Evolutionary conservation across 92 coral and sea anemone species (phyloP), one percentile per base, ranked within the genome.

Genomic region (Epizoanthus ramosus): DNA sequence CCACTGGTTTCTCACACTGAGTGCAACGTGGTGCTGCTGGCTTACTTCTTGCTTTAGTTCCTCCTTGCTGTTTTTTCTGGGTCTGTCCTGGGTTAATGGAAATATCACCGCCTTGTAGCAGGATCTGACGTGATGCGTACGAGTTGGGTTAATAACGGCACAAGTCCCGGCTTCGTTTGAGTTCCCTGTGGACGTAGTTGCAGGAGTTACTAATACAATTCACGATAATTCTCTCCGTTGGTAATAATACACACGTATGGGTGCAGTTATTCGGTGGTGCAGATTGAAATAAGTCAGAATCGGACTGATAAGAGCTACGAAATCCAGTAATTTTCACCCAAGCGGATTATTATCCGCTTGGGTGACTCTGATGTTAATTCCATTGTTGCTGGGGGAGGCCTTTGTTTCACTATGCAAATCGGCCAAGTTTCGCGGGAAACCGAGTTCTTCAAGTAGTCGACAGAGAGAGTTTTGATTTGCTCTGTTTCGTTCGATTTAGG

Each of bases 1-100:
- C 63, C 8, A 73, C 79, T n/a, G 25, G 63, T 52, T 52, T 73
- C 61, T 73, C 63, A 33, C 79, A 73, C 17, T 73, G 31, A 21
- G 79, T 22, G 47, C 79, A 73, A 25, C 61, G 57, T 13, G 79
- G 16, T 9, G 79, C 79, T 9, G 61, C 24, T 28, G 15, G 5
- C 22, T 73, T 73, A 1, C 53, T 28, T 43, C 15, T 73, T n/a
- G 61, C 16, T 19, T 73, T 45, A 47, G 59, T 41, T 43, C 21
- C 18, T 0, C 64, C 16, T 56, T 22, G 64, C 6, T 59, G 22
- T 4, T 22, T 13, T n/a, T 16, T 59, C 3, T 59, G 3, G 64
- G n/a, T n/a, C n/a, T n/a, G n/a, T n/a, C n/a, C n/a, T n/a, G n/a
- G n/a, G n/a, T n/a, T n/a, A n/a, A n/a, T n/a, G 14, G 64, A 59